Base-by-base conservation (phyloP, 92 coral and sea anemone species). In the Hydrozoanthus gracilis region DNA sequence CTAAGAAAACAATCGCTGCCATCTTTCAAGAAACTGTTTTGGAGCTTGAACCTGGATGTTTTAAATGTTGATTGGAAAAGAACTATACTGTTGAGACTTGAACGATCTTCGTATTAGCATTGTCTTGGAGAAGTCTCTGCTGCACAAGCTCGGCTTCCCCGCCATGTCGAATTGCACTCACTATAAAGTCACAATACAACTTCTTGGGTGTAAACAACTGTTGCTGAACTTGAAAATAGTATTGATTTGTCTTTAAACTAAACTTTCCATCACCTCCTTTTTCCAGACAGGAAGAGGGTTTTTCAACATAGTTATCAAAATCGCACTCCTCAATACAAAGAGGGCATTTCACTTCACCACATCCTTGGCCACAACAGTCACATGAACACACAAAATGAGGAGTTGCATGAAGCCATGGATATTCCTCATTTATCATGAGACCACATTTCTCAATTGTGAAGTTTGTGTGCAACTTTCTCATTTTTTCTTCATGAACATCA, bases 311-410 rank as follows among this genome's bases (percentile, higher is more conserved):
- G 47, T 27, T 67, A 8, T 91, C 76, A 73, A 86, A 92, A 27
- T 89, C 88, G 50, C 76, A 55, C 11, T 77, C 65, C 58, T 91
- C 90, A 66, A 87, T 20, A 54, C 91, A 88, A 15, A 82, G 66
- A 17, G 92, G 94, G 86, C 96, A 91, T 76, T 91, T 93, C 0
- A 93, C 83, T 64, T 91, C 94, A 4, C 96, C 96, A 83, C 96
- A 91, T 3, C 96, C 92, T 54, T 91, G 64, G 11, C 93, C 93
- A 74, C 94, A 93, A 47, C 96, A 93, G 72, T 84, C 89, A 84
- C 94, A 91, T 2, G 47, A 4, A 65, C 90, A 91, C 16, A 93
- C 69, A 60, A 93, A 91, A 50, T 93, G 90, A 47, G 94, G 93
- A 8, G 96, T 86, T 14, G 94, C 93, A 87, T 93, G 92, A 17